Percentiles rank a stretch among this genome's conserved stretches.
These are phyloP conservation scores for Scomber scombrus DNA, from an alignment of 2,113 vertebrate species.

Conservation along the genomic window DNA sequence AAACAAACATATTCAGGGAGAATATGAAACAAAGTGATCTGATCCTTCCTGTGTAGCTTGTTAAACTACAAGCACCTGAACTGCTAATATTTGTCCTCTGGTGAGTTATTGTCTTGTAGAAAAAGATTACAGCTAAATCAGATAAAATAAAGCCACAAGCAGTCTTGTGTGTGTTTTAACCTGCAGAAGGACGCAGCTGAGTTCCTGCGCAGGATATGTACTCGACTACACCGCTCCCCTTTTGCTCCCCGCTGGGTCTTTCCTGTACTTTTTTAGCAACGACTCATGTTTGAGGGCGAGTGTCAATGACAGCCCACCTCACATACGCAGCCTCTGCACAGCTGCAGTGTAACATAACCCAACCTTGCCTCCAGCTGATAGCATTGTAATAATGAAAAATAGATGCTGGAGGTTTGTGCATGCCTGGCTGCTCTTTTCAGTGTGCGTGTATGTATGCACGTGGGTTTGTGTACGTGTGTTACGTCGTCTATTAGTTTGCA, in stretches of 20 bases:
- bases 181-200: constrained; percentile 53
- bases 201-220: constrained; percentile 47
- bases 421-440: constrained; percentile 16
- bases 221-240: constrained; percentile 10
- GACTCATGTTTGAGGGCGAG: constrained; percentile 60
- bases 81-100: constrained; percentile 33
- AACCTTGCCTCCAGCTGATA: constrained; percentile 72
- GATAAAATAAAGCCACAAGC: constrained; percentile 62
- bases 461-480: constrained; percentile 8
- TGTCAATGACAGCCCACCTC: constrained; percentile 73
- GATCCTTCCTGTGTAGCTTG: constrained; percentile 12
- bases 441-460: constrained; percentile 13
- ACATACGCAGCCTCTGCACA: constrained; percentile 43
- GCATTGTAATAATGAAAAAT: constrained; percentile 72
- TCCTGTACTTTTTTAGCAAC: constrained; percentile 51
- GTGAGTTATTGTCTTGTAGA: constrained; percentile 50
- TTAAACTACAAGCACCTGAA: constrained; percentile 40
- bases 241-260: constrained; percentile 47
- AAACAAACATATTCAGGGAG: no score
- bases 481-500: constrained; percentile 40
- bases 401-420: constrained; percentile 54
- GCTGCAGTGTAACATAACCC: constrained; percentile 42
- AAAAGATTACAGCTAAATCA: constrained; percentile 53
- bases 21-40: constrained; percentile 14
- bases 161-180: constrained; percentile 34